A percentile compares a stretch with the other conserved stretches of the same genome.
Conservation (phyloP, 2,113 vertebrate genomes). For the Tychaedon coryphoeus region DNA sequence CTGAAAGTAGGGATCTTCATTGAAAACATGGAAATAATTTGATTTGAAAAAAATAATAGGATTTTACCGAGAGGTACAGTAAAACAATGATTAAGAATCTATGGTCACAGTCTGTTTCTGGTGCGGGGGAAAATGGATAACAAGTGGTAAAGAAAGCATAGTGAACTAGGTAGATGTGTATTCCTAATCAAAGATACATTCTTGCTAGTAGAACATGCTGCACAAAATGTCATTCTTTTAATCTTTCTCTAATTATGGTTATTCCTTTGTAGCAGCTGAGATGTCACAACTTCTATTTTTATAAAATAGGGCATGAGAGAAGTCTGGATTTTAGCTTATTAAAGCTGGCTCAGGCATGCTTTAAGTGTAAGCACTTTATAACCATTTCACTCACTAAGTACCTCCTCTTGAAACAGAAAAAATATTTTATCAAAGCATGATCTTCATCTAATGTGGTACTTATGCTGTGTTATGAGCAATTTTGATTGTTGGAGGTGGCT, state of each 20-base stretch:
- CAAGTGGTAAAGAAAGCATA: background rate
- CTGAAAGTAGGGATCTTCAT: background rate
- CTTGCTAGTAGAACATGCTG: background rate
- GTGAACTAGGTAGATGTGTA: background rate
- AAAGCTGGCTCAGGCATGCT: background rate
- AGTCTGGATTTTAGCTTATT: background rate
- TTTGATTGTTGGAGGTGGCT: background rate
- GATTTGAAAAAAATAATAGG: background rate
- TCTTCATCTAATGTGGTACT: background rate
- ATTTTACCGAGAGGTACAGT: background rate
- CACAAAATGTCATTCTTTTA: background rate
- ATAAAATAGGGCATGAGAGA: background rate
- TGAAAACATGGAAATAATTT: accelerated
- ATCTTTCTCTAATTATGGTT: background rate
- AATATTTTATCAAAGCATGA: background rate
- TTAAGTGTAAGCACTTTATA: background rate
- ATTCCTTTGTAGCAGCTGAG: background rate
- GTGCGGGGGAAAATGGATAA: accelerated
- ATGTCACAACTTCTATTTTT: background rate
- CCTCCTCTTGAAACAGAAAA: background rate
- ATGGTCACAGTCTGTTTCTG: background rate
- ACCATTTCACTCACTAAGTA: background rate
- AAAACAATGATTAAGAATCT: background rate
- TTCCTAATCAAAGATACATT: background rate
- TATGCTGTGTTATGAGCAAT: background rate